A percentile compares a stretch with the other conserved stretches of the same genome.
These are phyloP conservation scores for Thera britannica DNA, from an alignment of 2,888 invertebrate species.

Conservation along the genomic window DNA sequence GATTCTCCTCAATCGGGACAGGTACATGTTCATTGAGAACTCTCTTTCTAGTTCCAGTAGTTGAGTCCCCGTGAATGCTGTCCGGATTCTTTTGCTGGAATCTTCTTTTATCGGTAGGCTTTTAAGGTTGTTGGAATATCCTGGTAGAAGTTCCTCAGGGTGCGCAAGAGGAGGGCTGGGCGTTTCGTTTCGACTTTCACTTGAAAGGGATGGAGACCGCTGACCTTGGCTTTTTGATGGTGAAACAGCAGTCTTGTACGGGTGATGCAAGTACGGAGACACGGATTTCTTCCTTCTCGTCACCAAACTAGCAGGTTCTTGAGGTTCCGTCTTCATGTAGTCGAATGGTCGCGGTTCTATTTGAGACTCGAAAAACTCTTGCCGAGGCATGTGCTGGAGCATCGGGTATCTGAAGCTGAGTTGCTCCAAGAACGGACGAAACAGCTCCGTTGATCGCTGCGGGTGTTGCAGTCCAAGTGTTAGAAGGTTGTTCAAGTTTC, in stretches of 20 bases:
- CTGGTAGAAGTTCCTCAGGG: constrained; percentile 76
- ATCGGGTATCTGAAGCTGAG: constrained; percentile 74
- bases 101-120: constrained; percentile 83
- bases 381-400: constrained; percentile 73
- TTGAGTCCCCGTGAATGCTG: constrained; percentile 96
- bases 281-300: constrained; percentile 72
- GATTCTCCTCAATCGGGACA: constrained; percentile 94
- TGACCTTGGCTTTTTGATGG: constrained; percentile 76
- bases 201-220: constrained; percentile 70
- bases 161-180: constrained; percentile 82
- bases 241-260: constrained; percentile 67
- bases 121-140: constrained; percentile 74
- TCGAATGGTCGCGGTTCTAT: constrained; percentile 61
- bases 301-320: constrained; percentile 64
- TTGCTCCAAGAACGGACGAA: constrained; percentile 78
- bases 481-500: constrained; percentile 87
- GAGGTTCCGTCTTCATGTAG: constrained; percentile 68
- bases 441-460: constrained; percentile 76
- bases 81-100: constrained; percentile 94
- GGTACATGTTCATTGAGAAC: constrained; percentile 95
- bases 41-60: constrained; percentile 94
- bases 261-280: constrained; percentile 75
- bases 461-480: constrained; percentile 86
- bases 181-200: constrained; percentile 83
- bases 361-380: constrained; percentile 64